Conservation (phyloP, 2,113 vertebrate species). For the Callocephalon fimbriatum region DNA sequence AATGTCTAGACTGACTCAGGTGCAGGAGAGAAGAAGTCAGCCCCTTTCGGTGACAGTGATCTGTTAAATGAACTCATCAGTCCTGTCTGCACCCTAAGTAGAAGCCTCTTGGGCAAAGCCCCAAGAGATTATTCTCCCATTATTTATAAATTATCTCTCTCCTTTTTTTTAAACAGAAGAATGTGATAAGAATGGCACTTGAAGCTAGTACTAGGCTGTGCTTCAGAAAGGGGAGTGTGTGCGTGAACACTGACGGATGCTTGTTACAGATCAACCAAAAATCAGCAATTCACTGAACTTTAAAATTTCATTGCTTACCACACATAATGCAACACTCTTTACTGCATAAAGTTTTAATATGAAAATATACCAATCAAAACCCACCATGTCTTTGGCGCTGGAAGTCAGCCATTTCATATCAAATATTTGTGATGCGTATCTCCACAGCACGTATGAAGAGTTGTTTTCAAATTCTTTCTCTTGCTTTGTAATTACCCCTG, state of each 20-base stretch:
- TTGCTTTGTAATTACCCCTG: not conserved
- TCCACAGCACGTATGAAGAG: not conserved
- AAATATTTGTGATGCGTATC: not conserved
- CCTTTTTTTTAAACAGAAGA: not conserved
- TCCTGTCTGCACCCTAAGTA: not conserved
- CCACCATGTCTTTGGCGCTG: not conserved
- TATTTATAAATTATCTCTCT: not conserved
- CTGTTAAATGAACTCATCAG: not conserved
- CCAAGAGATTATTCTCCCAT: not conserved
- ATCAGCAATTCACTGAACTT: not conserved
- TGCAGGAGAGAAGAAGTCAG: not conserved
- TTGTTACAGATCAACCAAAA: not conserved
- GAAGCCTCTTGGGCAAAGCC: not conserved
- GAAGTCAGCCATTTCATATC: not conserved
- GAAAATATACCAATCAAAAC: not conserved
- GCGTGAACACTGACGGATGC: not conserved
- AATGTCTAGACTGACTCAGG: not conserved
- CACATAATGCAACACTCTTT: not conserved
- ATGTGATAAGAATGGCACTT: not conserved
- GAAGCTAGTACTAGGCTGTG: not conserved
- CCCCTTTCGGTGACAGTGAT: not conserved
- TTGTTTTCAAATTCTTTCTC: not conserved
- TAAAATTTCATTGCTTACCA: not conserved
- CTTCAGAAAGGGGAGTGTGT: accelerated
- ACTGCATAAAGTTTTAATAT: not conserved